Conservation (phyloP, 1,140 invertebrate species). For the Ostrea edulis region DNA sequence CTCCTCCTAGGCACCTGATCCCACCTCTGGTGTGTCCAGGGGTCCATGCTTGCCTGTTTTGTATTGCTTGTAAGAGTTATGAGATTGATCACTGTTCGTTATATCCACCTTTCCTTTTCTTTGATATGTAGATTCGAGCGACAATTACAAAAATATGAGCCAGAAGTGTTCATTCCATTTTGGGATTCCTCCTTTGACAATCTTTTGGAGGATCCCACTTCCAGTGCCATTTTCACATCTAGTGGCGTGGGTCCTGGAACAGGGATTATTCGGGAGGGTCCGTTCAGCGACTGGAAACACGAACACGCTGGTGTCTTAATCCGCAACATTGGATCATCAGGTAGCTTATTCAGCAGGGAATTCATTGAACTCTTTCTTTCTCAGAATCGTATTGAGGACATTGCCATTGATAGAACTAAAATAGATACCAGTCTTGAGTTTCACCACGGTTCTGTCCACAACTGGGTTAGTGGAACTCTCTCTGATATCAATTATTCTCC, state of each 20-base stretch:
- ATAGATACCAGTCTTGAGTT: constrained; percentile 62
- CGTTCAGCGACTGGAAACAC: constrained; percentile 66
- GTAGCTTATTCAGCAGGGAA: constrained; percentile 29
- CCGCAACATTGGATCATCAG: constrained; percentile 41
- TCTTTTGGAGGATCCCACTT: constrained; percentile 68
- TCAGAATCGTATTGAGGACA: constrained; percentile 35
- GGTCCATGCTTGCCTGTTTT: no score
- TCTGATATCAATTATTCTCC: constrained; percentile 65
- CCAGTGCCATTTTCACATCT: constrained; percentile 73
- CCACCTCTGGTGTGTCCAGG: no score
- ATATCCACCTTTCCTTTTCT: no score
- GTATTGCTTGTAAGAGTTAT: no score
- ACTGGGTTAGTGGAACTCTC: constrained; percentile 68
- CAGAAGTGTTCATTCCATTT: constrained; percentile 74
- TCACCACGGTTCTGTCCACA: constrained; percentile 66
- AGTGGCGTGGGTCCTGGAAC: constrained; percentile 76
- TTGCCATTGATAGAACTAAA: constrained; percentile 45
- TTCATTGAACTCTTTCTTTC: constrained; percentile 42
- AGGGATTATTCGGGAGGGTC: constrained; percentile 76
- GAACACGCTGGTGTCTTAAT: constrained; percentile 43
- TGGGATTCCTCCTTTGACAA: constrained; percentile 76
- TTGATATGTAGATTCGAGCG: not conserved
- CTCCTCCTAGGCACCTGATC: no score
- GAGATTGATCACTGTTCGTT: no score
- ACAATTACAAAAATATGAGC: constrained; percentile 43